Conservation (phyloP, 2,888 invertebrate genomes). For the Phalera bucephala region DNA sequence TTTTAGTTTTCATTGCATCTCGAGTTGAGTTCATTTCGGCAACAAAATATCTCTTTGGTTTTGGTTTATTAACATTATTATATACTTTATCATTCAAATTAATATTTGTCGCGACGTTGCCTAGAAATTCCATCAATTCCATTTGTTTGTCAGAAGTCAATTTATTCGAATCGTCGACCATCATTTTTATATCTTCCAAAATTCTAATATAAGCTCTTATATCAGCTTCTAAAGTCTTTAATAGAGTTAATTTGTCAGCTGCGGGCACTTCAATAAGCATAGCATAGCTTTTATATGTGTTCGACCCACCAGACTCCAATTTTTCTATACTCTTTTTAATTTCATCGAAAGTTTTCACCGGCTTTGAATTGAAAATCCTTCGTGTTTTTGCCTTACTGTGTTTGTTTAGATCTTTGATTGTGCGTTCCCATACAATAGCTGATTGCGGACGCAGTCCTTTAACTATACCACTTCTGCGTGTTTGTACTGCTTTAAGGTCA, state of each 20-base stretch:
- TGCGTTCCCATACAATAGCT: constrained; percentile 60
- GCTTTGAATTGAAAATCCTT: constrained; percentile 29
- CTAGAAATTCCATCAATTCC: constrained; percentile 49
- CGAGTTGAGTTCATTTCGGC: not conserved
- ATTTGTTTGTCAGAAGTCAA: constrained; percentile 33
- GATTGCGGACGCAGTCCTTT: constrained; percentile 49
- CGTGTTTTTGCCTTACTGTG: constrained; percentile 36
- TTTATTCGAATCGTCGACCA: constrained; percentile 24
- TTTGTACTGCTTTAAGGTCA: constrained; percentile 37
- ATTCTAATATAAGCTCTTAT: constrained; percentile 38
- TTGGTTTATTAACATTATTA: constrained; percentile 29
- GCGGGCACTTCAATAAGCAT: constrained; percentile 41
- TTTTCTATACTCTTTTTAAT: constrained; percentile 46
- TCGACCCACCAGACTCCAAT: constrained; percentile 40
- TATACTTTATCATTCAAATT: constrained; percentile 46
- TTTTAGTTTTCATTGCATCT: constrained; percentile 2
- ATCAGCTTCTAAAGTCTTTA: constrained; percentile 56
- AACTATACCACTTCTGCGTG: constrained; percentile 39
- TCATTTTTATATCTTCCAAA: constrained; percentile 43
- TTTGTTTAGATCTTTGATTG: constrained; percentile 50
- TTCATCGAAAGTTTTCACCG: constrained; percentile 44
- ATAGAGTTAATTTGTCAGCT: constrained; percentile 46
- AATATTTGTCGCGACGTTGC: constrained; percentile 42
- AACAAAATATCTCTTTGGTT: constrained; percentile 5
- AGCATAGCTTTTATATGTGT: constrained; percentile 51